Evolutionary conservation across 2,888 invertebrate species (phyloP), one percentile per base, ranked within the genome.

Genomic region (Chydorus sphaericus): DNA sequence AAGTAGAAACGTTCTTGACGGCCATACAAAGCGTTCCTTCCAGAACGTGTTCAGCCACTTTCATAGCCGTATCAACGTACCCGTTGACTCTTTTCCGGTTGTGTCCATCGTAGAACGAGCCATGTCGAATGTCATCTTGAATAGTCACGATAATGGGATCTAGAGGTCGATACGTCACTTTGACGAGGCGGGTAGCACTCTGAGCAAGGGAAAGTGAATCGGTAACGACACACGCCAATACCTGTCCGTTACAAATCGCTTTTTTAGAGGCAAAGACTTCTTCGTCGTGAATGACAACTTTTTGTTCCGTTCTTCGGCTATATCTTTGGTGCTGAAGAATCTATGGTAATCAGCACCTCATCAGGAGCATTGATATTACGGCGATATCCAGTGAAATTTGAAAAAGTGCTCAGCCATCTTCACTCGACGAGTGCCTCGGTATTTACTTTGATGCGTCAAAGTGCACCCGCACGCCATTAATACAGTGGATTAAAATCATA

Each of bases 1-100:
- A 97, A 73, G 70, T 96, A 97, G 70, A 97, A 94, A 68, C 97
- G 97, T 67, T 96, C 96, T 70, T 97, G 94, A 0, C 91, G 11
- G 91, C 91, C 65, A 87, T 83, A 57, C 82, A 74, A 44, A 80
- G 74, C 62, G 85, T 79, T 0, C 90, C 89, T 70, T 87, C 83
- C 31, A 91, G 66, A n/a, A 85, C 70, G 66, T 83, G 78, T 36
- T 54, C 16, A 8, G 48, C 29, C 5, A 29, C 10, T 20, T 14
- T 23, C 4, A 54, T 28, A 23, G 26, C 39, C 6, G 30, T 29
- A 5, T 54, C 48, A 3, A 54, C 29, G 16, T 54, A 11, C 23
- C 52, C 52, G 10, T 36, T 36, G 23, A 52, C 11, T 1, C 33
- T 52, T 18, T 36, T 14, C 8, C 52, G 33, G 26, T 4, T 36